Base-by-base conservation (phyloP, 2,797 vertebrate genomes). In the Macroramphosus scolopax region DNA sequence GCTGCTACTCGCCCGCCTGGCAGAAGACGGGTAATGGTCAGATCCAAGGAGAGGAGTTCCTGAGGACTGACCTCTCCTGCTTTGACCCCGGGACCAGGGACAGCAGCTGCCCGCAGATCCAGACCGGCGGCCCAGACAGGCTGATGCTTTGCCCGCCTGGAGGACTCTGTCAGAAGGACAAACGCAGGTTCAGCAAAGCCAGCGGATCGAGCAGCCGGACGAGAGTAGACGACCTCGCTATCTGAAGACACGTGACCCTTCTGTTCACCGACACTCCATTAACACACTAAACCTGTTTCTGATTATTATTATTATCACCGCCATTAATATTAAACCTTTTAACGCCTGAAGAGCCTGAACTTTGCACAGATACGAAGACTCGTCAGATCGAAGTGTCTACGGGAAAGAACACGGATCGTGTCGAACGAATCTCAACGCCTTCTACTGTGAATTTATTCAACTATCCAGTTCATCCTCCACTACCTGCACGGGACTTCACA, bases 171-270 rank as follows among this genome's bases (percentile, higher is more conserved):
- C 86, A 87, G 15, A 89, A 81, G 0, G 93, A 95, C 82, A 95
- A 95, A 32, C 89, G 93, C 0, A 87, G 95, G 17, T 71, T 91
- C 48, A 98, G 96, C 80, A 96, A 92, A 81, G 75, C 88, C 66
- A 96, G 93, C 17, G 88, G 87, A 0, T 78, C 92, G 5, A 98
- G 95, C 78, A 94, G 93, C 72, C 91, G 93, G 50, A 91, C 92
- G 0, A 87, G 95, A 65, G 92, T 92, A 0, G 93, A 93, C 6
- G 95, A 98, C 64, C 78, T 98, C 17, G 91, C 95, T 0, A 92
- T 98, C 65, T 98, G 91, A 1, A n/a, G 4, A 16, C 6, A n/a
- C 12, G 18, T 4, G 2, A n/a, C 0, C 12, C 0, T 18, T 15
- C 11, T 0, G 8, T 29, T 8, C 48, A 25, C 25, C 6, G 11